Base-by-base conservation (phyloP, 2,888 invertebrate genomes). In the Agrotis puta region DNA sequence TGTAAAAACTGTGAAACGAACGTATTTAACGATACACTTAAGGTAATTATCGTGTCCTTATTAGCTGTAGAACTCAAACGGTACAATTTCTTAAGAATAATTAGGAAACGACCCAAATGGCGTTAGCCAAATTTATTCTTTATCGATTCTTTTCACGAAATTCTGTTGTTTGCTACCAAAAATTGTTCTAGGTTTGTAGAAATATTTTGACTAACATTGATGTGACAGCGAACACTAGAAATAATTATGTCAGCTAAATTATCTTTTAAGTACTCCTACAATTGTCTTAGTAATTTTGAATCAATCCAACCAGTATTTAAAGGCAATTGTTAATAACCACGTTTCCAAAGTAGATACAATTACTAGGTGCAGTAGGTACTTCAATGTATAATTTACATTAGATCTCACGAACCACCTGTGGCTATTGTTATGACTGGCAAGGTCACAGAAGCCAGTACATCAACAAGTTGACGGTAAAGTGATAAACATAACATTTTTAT, bases 391-490 rank as follows among this genome's bases (percentile, higher is more conserved):
- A 77, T 64, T 72, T 65, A 68, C 58, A 58, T 56, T 51, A 67
- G 6, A 22, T 63, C 66, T 64, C 71, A 77, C 72, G 77, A 77
- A 6, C 56, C 64, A 65, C 58, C 70, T 51, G 57, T 9, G 27
- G 71, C 61, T 56, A 64, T 81, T 81, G 64, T 71, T 76, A 64
- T 62, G 14, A 47, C n/a, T 20, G 20, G 20, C 72, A 77, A 81
- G 70, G 67, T 56, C 64, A 63, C 58, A 57, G 59, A 64, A 33
- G 6, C 5, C 27, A 33, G n/a, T 56, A 66, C 20, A 65, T 64
- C 58, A 67, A 77, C 82, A 77, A 58, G 47, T 69, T 69, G 39
- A 65, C 54, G 33, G 14, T 24, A 18, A 20, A 39, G 18, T 67
- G 65, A 64, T 67, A 67, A 70, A 67, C 18, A 6, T 43, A 57